Conservation (phyloP, 1,140 invertebrate species). For the Neomicropteryx cornuta region DNA sequence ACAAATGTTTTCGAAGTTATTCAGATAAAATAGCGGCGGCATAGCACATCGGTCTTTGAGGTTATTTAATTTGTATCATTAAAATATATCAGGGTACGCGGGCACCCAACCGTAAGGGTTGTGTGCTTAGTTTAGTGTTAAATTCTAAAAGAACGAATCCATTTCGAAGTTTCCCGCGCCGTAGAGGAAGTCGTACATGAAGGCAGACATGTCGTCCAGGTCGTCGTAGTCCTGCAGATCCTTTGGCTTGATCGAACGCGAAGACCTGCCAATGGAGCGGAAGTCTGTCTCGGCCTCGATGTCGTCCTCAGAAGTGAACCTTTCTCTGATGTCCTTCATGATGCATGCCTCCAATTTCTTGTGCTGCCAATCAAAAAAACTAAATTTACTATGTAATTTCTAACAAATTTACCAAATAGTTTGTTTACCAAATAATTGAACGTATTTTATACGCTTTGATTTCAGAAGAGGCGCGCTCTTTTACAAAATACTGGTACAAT, state of each 20-base stretch:
- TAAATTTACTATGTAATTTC: background rate
- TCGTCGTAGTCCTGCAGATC: slow-evolving; percentile 29
- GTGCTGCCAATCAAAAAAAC: slow-evolving; percentile 28
- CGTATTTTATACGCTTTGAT: no score
- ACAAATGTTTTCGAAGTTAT: no score
- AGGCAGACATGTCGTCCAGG: slow-evolving; percentile 39
- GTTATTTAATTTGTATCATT: no score
- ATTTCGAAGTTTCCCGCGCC: slow-evolving; percentile 38
- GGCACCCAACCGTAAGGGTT: no score
- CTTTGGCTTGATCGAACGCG: slow-evolving; percentile 23
- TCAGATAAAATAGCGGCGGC: no score
- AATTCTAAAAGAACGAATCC: slow-evolving; percentile 34
- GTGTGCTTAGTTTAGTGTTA: background rate
- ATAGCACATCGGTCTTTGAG: no score
- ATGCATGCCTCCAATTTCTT: slow-evolving; percentile 57
- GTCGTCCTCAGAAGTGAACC: slow-evolving; percentile 44
- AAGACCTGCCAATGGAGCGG: slow-evolving; percentile 23
- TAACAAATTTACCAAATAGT: no score
- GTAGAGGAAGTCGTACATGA: slow-evolving; percentile 45
- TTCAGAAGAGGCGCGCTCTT: no score
- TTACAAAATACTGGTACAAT: no score
- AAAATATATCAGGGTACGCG: no score
- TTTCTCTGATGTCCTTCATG: slow-evolving; percentile 54
- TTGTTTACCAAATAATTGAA: no score
- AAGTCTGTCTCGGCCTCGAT: slow-evolving; percentile 41